Evolutionary conservation across 37 sponge, comb jelly and placozoan species (phyloP).

Genomic region (Spongilla lacustris): DNA sequence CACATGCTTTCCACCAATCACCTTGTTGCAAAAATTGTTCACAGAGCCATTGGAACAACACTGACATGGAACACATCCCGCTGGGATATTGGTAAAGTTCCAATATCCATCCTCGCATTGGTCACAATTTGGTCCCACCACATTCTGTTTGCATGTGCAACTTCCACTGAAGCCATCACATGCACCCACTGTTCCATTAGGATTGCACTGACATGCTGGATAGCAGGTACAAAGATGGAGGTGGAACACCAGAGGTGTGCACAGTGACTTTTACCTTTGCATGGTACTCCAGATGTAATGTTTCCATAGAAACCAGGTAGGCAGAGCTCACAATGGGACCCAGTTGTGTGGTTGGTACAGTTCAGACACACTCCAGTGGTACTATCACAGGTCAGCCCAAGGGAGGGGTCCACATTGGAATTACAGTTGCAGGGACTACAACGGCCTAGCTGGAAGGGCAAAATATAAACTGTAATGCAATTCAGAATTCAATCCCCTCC

Average conservation of each 20-base stretch:
- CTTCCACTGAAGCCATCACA: constrained; percentile 38
- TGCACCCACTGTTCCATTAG: constrained; percentile 38
- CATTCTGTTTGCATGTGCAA: constrained; percentile 46
- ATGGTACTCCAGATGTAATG: constrained; percentile 32
- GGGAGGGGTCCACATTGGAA: constrained; percentile 77
- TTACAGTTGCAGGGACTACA: constrained; percentile 64
- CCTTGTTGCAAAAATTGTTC: constrained; percentile 26
- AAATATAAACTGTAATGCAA: background rate
- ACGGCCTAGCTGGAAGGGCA: constrained; percentile 30
- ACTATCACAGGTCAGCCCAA: constrained; percentile 73
- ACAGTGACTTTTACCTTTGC: constrained; percentile 70
- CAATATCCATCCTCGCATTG: constrained; percentile 42
- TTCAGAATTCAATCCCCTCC: too few relatives aligned
- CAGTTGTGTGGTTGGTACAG: constrained; percentile 85
- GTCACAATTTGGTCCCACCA: constrained; percentile 36
- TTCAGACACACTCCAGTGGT: constrained; percentile 76
- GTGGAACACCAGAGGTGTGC: background rate
- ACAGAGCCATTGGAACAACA: constrained; percentile 60
- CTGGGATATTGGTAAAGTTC: constrained; percentile 14
- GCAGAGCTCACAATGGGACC: constrained; percentile 76
- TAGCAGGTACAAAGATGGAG: background rate
- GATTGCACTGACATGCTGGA: constrained; percentile 54
- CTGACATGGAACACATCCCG: constrained; percentile 58
- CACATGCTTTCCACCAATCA: background rate
- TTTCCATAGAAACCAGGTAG: constrained; percentile 77